These are phyloP conservation scores for Agrenia bidenticulata DNA, from an alignment of 2,888 invertebrate genomes.

Conservation along the genomic window DNA sequence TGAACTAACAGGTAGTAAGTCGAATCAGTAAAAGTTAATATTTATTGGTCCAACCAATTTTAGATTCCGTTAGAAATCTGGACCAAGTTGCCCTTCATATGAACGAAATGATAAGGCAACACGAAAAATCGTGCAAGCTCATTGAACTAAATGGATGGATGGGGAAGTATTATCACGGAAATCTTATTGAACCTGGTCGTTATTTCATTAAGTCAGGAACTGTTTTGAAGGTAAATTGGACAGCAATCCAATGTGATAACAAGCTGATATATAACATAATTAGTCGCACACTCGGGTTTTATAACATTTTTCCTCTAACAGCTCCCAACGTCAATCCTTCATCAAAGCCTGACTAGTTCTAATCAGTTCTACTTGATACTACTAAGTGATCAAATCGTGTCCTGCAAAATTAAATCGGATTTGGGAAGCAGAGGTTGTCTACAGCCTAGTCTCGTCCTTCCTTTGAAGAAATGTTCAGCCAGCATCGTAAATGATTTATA, in stretches of 20 bases:
- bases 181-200: slow-evolving; percentile 47
- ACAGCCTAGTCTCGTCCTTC: slow-evolving; percentile 41
- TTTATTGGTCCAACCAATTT: slow-evolving; percentile 19
- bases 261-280: not conserved
- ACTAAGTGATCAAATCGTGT: slow-evolving; percentile 72
- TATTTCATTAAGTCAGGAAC: slow-evolving; percentile 42
- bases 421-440: slow-evolving; percentile 40
- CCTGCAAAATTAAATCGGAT: slow-evolving; percentile 66
- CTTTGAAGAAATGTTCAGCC: slow-evolving; percentile 39
- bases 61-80: slow-evolving; percentile 68
- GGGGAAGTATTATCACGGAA: slow-evolving; percentile 41
- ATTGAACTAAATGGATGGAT: slow-evolving; percentile 61
- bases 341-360: slow-evolving; percentile 39
- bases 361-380: slow-evolving; percentile 68
- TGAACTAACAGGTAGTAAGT: too few relatives aligned
- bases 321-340: slow-evolving; percentile 17
- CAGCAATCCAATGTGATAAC: not conserved
- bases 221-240: slow-evolving; percentile 36
- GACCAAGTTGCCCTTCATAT: slow-evolving; percentile 71
- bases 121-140: slow-evolving; percentile 70
- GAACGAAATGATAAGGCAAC: slow-evolving; percentile 70
- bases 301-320: not conserved
- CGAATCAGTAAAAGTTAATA: too few relatives aligned
- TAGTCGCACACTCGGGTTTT: too few relatives aligned
- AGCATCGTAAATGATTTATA: slow-evolving; percentile 26